Evolutionary conservation across 2,888 invertebrate species (phyloP).

Genomic region (Hypomecis atomaria): DNA sequence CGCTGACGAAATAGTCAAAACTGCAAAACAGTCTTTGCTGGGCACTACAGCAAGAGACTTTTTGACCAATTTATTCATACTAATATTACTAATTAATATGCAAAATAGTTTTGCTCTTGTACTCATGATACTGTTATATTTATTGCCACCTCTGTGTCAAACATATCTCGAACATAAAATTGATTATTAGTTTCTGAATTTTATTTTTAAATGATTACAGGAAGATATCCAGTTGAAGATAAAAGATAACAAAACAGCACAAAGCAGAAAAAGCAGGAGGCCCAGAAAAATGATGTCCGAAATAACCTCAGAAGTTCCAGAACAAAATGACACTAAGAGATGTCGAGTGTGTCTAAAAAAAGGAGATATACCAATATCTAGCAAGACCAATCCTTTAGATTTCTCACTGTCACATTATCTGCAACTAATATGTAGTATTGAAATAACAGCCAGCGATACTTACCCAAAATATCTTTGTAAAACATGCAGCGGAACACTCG

Average conservation of each 20-base stretch:
- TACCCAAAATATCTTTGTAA: neutral
- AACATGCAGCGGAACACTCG: neutral
- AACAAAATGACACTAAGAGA: neutral
- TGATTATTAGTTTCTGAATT: too few species aligned
- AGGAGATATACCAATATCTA: neutral
- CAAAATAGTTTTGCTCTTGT: too few species aligned
- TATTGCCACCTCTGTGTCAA: too few species aligned
- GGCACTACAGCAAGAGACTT: too few species aligned
- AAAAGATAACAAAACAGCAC: too few species aligned
- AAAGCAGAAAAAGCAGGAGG: neutral
- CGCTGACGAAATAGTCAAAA: too few species aligned
- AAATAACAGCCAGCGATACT: neutral
- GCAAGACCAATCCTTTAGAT: neutral
- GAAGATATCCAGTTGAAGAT: too few species aligned
- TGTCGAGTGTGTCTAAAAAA: slow-evolving; percentile 6
- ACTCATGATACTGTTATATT: too few species aligned
- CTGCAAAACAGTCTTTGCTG: too few species aligned
- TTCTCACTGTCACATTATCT: slow-evolving; percentile 5
- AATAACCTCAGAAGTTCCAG: neutral
- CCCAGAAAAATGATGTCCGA: neutral
- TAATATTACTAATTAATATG: too few species aligned
- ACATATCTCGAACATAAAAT: too few species aligned
- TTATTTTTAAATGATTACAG: neutral
- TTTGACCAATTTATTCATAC: too few species aligned
- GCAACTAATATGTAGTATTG: slow-evolving; percentile 1